A percentile compares a stretch with the other conserved stretches of the same genome.
Conservation (phyloP, 2,888 invertebrate genomes). For the Amaurobius ferox region DNA sequence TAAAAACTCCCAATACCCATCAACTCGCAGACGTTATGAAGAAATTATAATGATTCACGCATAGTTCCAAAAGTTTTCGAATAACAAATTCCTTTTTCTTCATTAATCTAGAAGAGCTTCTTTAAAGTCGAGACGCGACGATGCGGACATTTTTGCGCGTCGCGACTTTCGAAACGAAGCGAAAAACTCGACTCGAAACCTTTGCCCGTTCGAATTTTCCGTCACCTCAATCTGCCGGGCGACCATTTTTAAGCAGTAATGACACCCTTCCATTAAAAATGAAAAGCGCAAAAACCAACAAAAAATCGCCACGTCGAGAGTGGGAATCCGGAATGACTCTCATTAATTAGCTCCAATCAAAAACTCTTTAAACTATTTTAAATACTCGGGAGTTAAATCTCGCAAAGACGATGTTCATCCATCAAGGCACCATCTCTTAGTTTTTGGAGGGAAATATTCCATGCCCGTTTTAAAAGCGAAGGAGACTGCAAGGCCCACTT, state of each 20-base stretch:
- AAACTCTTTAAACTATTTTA: conserved; percentile 72
- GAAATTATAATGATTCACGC: conserved; percentile 53
- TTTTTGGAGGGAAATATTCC: conserved; percentile 7
- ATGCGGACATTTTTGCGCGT: conserved; percentile 11
- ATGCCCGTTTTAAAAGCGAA: conserved; percentile 14
- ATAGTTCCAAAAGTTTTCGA: conserved; percentile 50
- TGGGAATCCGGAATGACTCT: conserved; percentile 53
- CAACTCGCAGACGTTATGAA: conserved; percentile 28
- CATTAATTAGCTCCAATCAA: conserved; percentile 69
- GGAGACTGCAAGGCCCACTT: neutral
- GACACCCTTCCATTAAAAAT: conserved; percentile 60
- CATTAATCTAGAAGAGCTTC: conserved; percentile 36
- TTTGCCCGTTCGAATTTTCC: conserved; percentile 26
- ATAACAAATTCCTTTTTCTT: conserved; percentile 51
- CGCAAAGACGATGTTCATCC: conserved; percentile 43
- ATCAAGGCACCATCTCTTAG: conserved; percentile 30
- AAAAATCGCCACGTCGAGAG: neutral
- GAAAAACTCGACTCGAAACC: conserved; percentile 39
- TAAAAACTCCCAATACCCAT: neutral
- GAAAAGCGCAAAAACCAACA: conserved; percentile 36
- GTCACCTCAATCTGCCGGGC: conserved; percentile 39
- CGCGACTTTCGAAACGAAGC: neutral
- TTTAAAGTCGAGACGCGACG: neutral
- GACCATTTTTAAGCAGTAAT: conserved; percentile 24
- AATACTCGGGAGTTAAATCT: conserved; percentile 58